Evolutionary conservation across 2,797 vertebrate genomes (phyloP), one percentile per base, ranked within the genome.

Genomic region (Poeciliopsis paucimaculata): DNA sequence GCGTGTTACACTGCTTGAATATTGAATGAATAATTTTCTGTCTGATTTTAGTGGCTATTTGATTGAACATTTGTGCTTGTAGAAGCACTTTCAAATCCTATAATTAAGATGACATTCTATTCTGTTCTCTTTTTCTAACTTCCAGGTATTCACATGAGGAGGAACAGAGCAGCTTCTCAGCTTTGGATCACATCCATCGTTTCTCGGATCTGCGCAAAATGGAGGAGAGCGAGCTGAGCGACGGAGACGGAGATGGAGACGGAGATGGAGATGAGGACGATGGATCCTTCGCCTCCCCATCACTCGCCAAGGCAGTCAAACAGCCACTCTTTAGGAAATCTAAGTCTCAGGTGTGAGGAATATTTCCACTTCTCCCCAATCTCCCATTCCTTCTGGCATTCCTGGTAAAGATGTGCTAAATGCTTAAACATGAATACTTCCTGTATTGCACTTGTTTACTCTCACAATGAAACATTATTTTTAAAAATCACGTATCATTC

Each of bases 251-350:
- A 57, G 98, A 99, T n/a, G 94, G 96, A 73, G 97, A 98, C 72
- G 91, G 96, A 55, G 98, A 99, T 28, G 91, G 96, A 74, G 93
- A 95, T 1, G 93, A 93, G 71, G 97, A 98, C 39, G 93, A 96
- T 39, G 97, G 97, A 90, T 94, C 96, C 45, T 98, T 98, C 91
- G 96, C 95, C 89, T 93, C 97, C 76, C 91, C 97, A 43, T 96
- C 97, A 89, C 94, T 98, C 90, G 87, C 95, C 26, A 97, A 99
- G 84, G 95, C 98, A 45, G 95, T 99, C 91, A 99, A 99, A 91
- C 97, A 97, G 91, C 98, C 98, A 0, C 95, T 99, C 84, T 99
- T 97, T 95, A 97, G 98, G 94, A 98, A 99, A 95, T 99, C 98
- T 78, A 99, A 99, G 94, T 99, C 98, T 93, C 98, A 99, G 98